Evolutionary conservation across 2,888 invertebrate genomes (phyloP).

Genomic region (Polymixis lichenea): DNA sequence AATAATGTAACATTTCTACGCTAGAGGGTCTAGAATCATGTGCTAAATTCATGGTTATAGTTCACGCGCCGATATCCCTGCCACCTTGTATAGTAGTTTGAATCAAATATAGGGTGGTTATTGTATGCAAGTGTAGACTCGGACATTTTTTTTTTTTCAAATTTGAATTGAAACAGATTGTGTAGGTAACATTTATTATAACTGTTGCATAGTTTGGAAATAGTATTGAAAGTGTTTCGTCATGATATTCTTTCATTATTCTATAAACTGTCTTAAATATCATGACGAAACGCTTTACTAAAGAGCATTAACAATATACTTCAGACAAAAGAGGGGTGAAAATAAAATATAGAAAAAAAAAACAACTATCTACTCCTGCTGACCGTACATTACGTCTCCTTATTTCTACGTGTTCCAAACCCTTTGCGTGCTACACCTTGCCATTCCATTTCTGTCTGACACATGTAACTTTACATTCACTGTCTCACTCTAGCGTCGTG

Average conservation of each 20-base stretch:
- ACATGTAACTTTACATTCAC: not conserved
- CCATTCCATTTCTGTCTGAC: constrained; percentile 25
- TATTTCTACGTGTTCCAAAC: constrained; percentile 46
- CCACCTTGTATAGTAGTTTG: too few species aligned
- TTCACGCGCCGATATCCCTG: too few species aligned
- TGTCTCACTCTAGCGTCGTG: constrained; percentile 38
- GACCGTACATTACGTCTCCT: constrained; percentile 41
- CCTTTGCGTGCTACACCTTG: constrained; percentile 46
- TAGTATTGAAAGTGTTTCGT: too few species aligned
- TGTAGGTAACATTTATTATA: not conserved
- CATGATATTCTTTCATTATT: too few species aligned
- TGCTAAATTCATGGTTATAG: too few species aligned
- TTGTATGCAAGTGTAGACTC: not conserved
- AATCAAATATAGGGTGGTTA: too few species aligned
- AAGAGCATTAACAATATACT: not conserved
- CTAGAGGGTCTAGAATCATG: too few species aligned
- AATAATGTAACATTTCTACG: too few species aligned
- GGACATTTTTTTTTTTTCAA: not conserved
- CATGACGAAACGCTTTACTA: not conserved
- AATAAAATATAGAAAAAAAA: constrained; percentile 5
- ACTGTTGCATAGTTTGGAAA: too few species aligned
- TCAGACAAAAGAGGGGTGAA: not conserved
- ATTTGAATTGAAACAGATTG: not conserved
- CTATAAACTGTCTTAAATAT: too few species aligned
- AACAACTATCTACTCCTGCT: constrained; percentile 9